Evolutionary conservation across 2,113 vertebrate species (phyloP).

Genomic region (Pungitius pungitius): DNA sequence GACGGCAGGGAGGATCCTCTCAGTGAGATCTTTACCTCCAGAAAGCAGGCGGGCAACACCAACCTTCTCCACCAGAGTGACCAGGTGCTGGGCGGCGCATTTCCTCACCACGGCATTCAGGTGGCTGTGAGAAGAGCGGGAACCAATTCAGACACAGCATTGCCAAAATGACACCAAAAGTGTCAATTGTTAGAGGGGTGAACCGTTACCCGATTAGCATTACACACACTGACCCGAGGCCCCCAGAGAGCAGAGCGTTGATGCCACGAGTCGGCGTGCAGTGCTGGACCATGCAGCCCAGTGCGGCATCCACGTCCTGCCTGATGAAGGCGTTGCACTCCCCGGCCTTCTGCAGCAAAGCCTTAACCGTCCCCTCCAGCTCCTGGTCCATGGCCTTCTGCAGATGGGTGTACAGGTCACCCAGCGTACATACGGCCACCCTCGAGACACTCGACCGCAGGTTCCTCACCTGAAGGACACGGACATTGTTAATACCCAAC

Average conservation of each 20-base stretch:
- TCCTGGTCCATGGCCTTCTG: conserved; percentile 95
- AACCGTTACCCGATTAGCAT: background rate
- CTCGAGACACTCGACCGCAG: conserved; percentile 94
- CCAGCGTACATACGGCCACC: conserved; percentile 89
- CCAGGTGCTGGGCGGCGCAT: conserved; percentile 89
- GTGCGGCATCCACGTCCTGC: conserved; percentile 90
- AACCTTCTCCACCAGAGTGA: conserved; percentile 82
- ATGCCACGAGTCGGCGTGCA: conserved; percentile 89
- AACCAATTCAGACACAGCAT: background rate
- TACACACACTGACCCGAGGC: conserved; percentile 84
- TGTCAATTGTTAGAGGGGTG: background rate
- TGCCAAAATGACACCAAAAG: background rate
- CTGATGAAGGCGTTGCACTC: conserved; percentile 93
- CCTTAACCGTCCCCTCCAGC: conserved; percentile 88
- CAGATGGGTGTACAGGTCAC: conserved; percentile 88
- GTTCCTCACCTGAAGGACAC: conserved; percentile 89
- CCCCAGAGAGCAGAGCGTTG: conserved; percentile 87
- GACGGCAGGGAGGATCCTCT: conserved; percentile 87
- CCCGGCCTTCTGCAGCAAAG: conserved; percentile 91
- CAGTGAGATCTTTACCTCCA: conserved; percentile 81
- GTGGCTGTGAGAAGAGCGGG: conserved; percentile 79
- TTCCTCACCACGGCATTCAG: conserved; percentile 88
- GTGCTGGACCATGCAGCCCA: conserved; percentile 91
- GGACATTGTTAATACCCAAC: background rate
- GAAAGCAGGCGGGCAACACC: conserved; percentile 84